Conservation (phyloP, 2,888 invertebrate species). For the Catocala nupta region DNA sequence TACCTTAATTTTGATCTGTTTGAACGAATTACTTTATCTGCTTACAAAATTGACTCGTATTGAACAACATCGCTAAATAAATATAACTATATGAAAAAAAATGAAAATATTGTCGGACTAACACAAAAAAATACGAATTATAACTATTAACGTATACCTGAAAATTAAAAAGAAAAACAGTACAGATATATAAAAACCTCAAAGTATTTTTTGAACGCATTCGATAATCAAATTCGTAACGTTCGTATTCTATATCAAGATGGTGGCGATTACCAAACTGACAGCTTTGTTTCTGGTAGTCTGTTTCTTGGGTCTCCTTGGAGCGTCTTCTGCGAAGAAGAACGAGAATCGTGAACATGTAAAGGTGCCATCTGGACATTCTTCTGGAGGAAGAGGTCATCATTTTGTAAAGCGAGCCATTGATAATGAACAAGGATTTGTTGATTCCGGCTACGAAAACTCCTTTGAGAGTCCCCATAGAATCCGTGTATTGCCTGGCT, state of each 20-base stretch:
- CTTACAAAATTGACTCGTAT: background rate
- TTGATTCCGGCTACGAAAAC: conserved; percentile 58
- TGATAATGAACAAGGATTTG: conserved; percentile 60
- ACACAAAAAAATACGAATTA: background rate
- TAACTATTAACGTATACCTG: background rate
- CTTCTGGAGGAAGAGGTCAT: conserved; percentile 27
- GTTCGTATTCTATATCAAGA: conserved; percentile 44
- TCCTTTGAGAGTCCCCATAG: conserved; percentile 68
- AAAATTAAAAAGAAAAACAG: conserved; percentile 46
- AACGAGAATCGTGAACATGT: conserved; percentile 10
- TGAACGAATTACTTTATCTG: background rate
- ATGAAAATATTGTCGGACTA: background rate
- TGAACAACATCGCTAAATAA: conserved; percentile 3
- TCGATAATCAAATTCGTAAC: conserved; percentile 28
- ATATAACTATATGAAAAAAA: background rate
- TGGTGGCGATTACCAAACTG: conserved; percentile 61
- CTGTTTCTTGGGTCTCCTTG: conserved; percentile 54
- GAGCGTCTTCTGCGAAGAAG: conserved; percentile 42
- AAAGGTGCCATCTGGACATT: conserved; percentile 6
- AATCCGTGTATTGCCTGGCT: conserved; percentile 72
- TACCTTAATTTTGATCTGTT: too few relatives aligned
- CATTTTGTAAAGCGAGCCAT: conserved; percentile 70
- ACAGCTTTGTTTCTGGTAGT: conserved; percentile 58
- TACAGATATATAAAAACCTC: conserved; percentile 28
- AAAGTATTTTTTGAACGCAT: background rate